Conservation (phyloP, 2,113 vertebrate species). For the Paedocypris sp. region DNA sequence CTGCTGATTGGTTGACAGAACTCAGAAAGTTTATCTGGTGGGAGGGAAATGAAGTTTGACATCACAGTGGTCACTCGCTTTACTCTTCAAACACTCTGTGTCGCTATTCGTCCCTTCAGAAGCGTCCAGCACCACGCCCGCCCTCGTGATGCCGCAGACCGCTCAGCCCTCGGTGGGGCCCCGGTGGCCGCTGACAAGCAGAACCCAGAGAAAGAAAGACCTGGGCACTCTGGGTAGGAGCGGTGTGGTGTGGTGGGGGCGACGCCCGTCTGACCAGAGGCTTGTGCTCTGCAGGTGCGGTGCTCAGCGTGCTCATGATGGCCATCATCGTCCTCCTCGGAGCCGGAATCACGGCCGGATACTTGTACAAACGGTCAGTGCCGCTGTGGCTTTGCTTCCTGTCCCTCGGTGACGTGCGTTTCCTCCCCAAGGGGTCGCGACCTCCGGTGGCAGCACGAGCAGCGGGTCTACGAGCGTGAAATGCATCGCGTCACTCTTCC, state of each 20-base stretch:
- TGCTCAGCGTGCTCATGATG: slow-evolving; percentile 81
- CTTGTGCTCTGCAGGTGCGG: slow-evolving; percentile 62
- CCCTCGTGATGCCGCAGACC: slow-evolving; percentile 48
- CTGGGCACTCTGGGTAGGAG: slow-evolving; percentile 74
- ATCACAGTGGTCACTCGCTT: no score
- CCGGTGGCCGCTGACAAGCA: slow-evolving; percentile 73
- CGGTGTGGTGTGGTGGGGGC: not conserved
- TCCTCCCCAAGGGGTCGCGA: slow-evolving; percentile 66
- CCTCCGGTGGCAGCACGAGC: slow-evolving; percentile 76
- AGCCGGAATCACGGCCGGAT: slow-evolving; percentile 77
- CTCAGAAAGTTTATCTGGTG: no score
- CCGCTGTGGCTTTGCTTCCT: no score
- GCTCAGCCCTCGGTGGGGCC: slow-evolving; percentile 74
- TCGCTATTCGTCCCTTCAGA: no score
- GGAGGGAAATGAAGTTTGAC: no score
- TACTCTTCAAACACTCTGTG: no score
- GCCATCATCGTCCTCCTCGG: slow-evolving; percentile 79
- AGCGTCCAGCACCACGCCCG: no score
- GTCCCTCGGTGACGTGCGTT: no score
- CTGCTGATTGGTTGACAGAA: no score
- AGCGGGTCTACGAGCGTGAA: slow-evolving; percentile 76
- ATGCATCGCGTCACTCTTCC: slow-evolving; percentile 89
- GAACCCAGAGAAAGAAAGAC: slow-evolving; percentile 81
- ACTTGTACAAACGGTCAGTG: slow-evolving; percentile 86
- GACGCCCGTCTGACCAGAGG: not conserved